Base-by-base conservation (phyloP, 2,113 vertebrate species). In the Tachysurus fulvidraco region DNA sequence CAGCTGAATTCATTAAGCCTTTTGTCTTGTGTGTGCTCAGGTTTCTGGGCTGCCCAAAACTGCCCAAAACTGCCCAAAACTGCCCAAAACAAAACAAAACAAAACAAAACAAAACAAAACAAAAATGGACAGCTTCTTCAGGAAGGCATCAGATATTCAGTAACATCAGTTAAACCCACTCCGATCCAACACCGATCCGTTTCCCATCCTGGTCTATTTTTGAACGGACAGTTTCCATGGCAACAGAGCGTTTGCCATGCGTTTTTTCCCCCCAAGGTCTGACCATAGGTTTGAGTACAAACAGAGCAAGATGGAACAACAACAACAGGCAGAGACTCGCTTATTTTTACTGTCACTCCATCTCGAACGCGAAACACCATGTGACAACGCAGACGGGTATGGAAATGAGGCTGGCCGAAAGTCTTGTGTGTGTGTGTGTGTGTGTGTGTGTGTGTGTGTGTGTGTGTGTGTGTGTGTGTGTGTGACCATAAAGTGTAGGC, bases 161-260 rank as follows among this genome's bases (percentile, higher is more conserved):
- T 89, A 88, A 90, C 90, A 93, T 93, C 89, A 90, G 92, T 89
- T 88, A 90, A 86, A 82, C 88, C 89, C 91, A 91, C 90, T 91
- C 88, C 82, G 92, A 86, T 89, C 89, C 4, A 87, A 55, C 81
- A 82, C 83, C 17, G 90, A 89, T 93, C 91, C 88, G 92, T 93
- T 88, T 90, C 71, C 83, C 41, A 55, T 93, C 88, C 28, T 52
- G 91, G 86, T 94, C 95, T 95, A 94, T 95, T 94, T 95, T 94
- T 93, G 93, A 93, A 93, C 90, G 88, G 90, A 89, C 89, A 57
- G 93, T 95, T 94, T 92, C 94, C 93, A 94, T 95, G 94, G 93
- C 86, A 93, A 95, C 94, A 88, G 50, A 77, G 50, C 50, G 14
- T 28, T 54, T 77, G 73, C 73, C 5, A n/a, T 76, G 73, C 12